A percentile compares a stretch with the other conserved stretches of the same genome.
phyloP scores from a whole-genome alignment of 2,888 invertebrate species.

The Pyrrhia umbra region DNA sequence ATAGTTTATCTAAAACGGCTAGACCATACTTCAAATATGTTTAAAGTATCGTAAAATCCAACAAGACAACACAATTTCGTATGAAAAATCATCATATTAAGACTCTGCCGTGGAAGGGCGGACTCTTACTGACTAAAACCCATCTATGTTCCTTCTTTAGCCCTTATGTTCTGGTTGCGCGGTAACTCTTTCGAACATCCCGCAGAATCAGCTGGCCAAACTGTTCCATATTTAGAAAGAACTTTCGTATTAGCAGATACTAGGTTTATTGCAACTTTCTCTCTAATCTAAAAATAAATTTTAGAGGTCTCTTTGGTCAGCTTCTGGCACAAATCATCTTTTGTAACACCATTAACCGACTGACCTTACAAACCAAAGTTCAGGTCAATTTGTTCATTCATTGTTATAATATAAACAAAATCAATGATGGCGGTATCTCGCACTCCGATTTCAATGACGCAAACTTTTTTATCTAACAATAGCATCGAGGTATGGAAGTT shows the following conservation, averaged over 20 bases:
- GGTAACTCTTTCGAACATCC: too few relatives aligned
- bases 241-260: slow-evolving; percentile 5
- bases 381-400: slow-evolving; percentile 63
- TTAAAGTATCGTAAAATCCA: too few relatives aligned
- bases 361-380: slow-evolving; percentile 50
- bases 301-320: slow-evolving; percentile 55
- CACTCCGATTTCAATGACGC: slow-evolving; percentile 67
- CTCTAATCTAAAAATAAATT: slow-evolving; percentile 9
- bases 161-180: too few relatives aligned
- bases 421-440: slow-evolving; percentile 40
- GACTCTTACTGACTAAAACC: too few relatives aligned
- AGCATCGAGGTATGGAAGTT: slow-evolving; percentile 82
- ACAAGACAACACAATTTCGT: too few relatives aligned
- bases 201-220: too few relatives aligned
- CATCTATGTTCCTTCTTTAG: too few relatives aligned
- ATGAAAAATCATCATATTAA: too few relatives aligned
- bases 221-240: too few relatives aligned
- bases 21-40: too few relatives aligned
- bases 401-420: slow-evolving; percentile 47
- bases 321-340: slow-evolving; percentile 46
- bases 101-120: too few relatives aligned
- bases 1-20: too few relatives aligned
- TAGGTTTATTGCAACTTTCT: background rate
- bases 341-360: slow-evolving; percentile 40
- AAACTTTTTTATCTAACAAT: slow-evolving; percentile 83